Conservation (phyloP, 30 jellyfish, hydroid and myxozoan species). For the Cassiopea xamachana region DNA sequence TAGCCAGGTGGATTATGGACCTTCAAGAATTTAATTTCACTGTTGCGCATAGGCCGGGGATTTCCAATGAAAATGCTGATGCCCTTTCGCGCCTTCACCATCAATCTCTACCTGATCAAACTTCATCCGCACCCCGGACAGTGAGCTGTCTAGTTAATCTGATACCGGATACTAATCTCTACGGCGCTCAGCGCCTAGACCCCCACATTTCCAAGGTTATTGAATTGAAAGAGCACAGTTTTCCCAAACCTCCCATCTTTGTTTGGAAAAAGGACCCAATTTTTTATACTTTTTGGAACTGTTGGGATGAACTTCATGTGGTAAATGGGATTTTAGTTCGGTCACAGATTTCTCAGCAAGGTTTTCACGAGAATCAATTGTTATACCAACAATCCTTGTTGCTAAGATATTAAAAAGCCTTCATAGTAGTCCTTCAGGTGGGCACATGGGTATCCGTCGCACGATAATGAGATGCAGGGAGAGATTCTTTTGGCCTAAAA, state of each 20-base stretch:
- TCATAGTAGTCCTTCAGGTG: constrained; percentile 50
- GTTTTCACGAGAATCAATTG: constrained; percentile 6
- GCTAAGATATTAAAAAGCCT: constrained; percentile 18
- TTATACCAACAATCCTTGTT: constrained; percentile 4
- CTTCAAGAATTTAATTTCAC: constrained; percentile 30
- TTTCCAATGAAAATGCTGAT: neutral
- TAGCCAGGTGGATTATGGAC: constrained; percentile 47
- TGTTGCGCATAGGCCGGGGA: constrained; percentile 43
- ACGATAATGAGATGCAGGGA: neutral
- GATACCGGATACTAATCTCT: neutral
- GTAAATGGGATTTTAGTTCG: neutral
- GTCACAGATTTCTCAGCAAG: neutral
- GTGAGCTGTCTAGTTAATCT: neutral
- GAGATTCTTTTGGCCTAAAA: neutral
- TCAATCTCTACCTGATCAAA: neutral
- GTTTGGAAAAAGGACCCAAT: neutral
- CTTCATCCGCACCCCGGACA: neutral
- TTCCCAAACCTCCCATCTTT: constrained; percentile 2
- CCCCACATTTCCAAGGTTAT: neutral
- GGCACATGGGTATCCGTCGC: constrained; percentile 17
- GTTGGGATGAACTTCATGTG: constrained; percentile 6
- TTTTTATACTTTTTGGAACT: neutral
- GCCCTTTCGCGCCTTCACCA: constrained; percentile 4
- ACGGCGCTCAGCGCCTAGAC: neutral
- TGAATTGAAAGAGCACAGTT: neutral